phyloP scores from a whole-genome alignment of 2,797 vertebrate genomes.

The Morus bassanus region DNA sequence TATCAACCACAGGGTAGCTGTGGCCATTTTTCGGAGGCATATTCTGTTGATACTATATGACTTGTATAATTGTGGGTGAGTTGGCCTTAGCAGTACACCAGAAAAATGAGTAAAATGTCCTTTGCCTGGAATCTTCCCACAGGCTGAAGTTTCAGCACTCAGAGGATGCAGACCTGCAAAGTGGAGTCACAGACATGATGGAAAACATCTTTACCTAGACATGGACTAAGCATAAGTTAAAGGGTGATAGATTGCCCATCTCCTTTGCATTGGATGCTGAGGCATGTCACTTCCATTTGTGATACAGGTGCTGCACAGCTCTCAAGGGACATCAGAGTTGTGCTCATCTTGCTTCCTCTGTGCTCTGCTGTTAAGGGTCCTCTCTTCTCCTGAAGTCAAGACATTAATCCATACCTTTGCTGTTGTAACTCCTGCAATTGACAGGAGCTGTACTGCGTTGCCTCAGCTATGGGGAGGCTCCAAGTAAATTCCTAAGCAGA shows the following conservation, averaged over 20 bases:
- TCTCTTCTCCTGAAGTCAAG: not conserved
- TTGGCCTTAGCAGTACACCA: not conserved
- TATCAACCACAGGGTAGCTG: not conserved
- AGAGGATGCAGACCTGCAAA: not conserved
- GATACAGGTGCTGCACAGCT: not conserved
- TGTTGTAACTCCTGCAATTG: not conserved
- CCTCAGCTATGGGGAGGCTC: not conserved
- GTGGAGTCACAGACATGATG: not conserved
- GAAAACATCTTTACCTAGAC: not conserved
- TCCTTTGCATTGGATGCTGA: not conserved
- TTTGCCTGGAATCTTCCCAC: not conserved
- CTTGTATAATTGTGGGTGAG: not conserved
- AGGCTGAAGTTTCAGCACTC: not conserved
- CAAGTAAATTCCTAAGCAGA: not conserved
- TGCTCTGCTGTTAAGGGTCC: not conserved
- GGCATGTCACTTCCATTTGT: not conserved
- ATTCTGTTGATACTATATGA: not conserved
- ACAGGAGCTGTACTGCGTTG: not conserved
- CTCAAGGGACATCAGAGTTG: accelerated
- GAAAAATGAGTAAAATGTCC: not conserved
- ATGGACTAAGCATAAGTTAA: not conserved
- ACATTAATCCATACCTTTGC: not conserved
- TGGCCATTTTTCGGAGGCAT: not conserved
- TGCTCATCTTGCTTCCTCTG: not conserved
- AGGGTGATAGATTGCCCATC: not conserved